Percentiles rank a stretch among this genome's conserved stretches.
phyloP scores from a whole-genome alignment of 2,797 vertebrate species.

The Hafferia zeledoni region DNA sequence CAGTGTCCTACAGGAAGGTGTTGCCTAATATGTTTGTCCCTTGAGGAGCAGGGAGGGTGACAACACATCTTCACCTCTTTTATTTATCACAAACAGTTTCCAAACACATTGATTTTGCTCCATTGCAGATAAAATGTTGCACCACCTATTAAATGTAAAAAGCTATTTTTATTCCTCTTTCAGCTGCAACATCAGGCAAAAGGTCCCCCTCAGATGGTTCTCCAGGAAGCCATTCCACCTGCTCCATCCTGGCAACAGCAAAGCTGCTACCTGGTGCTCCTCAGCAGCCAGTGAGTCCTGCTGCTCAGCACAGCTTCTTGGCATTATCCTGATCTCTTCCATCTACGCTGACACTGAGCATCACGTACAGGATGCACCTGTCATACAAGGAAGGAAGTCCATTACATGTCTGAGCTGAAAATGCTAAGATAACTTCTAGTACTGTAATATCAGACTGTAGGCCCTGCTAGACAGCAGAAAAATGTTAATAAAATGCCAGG shows the following conservation, averaged over 20 bases:
- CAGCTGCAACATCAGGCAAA: slow-evolving; percentile 73
- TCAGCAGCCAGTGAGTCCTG: slow-evolving; percentile 75
- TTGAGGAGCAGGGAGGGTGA: background rate
- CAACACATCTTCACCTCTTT: background rate
- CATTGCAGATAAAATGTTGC: background rate
- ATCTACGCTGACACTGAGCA: background rate
- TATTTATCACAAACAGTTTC: background rate
- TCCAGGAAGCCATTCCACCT: slow-evolving; percentile 61
- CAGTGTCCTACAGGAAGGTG: background rate
- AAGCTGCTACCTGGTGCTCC: slow-evolving; percentile 76
- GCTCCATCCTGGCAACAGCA: slow-evolving; percentile 72
- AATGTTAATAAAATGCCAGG: background rate
- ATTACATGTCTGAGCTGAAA: background rate
- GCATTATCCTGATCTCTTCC: background rate
- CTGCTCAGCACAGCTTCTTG: background rate
- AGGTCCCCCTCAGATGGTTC: slow-evolving; percentile 72
- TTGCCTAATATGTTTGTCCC: background rate
- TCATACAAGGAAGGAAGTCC: background rate
- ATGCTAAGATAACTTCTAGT: background rate
- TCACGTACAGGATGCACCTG: accelerated
- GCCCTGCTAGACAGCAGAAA: background rate
- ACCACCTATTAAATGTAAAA: background rate
- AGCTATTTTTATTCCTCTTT: background rate
- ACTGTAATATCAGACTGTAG: background rate
- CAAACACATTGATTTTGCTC: background rate